phyloP scores from a whole-genome alignment of 2,797 vertebrate species.

The Natrix natrix region DNA sequence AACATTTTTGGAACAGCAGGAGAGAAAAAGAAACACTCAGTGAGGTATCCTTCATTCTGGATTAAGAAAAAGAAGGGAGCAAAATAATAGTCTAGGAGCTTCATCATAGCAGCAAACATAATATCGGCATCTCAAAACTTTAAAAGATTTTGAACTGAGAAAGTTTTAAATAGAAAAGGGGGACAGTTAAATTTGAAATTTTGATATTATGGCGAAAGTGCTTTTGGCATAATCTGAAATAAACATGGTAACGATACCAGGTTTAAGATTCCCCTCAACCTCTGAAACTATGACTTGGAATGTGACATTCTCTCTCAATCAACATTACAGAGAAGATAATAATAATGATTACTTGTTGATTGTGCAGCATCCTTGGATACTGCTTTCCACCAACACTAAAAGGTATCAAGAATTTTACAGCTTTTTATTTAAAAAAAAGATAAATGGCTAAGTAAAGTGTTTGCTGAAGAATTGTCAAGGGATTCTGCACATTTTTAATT shows the following conservation, averaged over 20 bases:
- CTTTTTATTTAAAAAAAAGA: not conserved
- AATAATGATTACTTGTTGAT: not conserved
- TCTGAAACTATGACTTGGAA: not conserved
- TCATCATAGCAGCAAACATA: not conserved
- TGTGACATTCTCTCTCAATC: not conserved
- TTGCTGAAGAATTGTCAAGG: not conserved
- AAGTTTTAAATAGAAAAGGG: not conserved
- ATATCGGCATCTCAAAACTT: not conserved
- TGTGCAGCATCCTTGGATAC: not conserved
- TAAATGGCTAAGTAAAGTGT: not conserved
- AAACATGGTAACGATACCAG: not conserved
- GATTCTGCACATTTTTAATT: not conserved
- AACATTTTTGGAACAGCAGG: not conserved
- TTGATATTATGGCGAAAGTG: not conserved
- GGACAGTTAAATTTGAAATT: not conserved
- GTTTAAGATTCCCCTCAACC: not conserved
- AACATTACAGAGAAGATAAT: not conserved
- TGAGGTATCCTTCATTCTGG: not conserved
- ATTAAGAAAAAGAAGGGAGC: not conserved
- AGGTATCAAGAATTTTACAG: not conserved
- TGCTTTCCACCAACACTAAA: not conserved
- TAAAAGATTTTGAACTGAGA: not conserved
- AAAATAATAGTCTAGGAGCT: not conserved
- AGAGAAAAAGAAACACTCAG: not conserved
- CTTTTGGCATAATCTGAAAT: not conserved